Base-by-base conservation (phyloP, 2,113 vertebrate species). In the Ammodramus savannarum region DNA sequence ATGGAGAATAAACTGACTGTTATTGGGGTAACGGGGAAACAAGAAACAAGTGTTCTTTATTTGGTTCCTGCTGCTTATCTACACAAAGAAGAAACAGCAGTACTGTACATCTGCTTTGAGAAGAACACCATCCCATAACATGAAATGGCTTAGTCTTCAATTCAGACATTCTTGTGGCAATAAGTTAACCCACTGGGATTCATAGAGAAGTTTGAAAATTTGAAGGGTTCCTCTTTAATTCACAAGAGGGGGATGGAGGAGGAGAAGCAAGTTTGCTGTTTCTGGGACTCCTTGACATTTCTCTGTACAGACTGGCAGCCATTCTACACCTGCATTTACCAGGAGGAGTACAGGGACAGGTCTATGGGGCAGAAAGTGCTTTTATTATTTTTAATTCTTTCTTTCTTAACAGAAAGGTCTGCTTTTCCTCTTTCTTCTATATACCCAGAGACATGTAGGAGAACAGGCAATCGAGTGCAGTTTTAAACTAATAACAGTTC, bases 291-390 rank as follows among this genome's bases (percentile, higher is more conserved):
- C 54, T 57, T 68, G 68, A 76, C 59, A 25, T 63, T 79, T 17
- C 44, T 59, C 62, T 86, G 59, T 79, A 80, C 65, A 89, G 90
- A 86, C 78, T 91, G 94, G 93, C 87, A 96, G 93, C 84, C 92
- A 93, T 84, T 90, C 79, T 78, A 38, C 27, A 58, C 2, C 19
- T 72, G 29, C 27, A 43, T 68, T 76, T 81, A 59, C 19, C 34
- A 65, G 34, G 13, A 81, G 14, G 22, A 34, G 13, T 46, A 39
- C 11, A 34, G 44, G 23, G 36, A 87, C 38, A 7, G 38, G 19
- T 59, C 12, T 72, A 29, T 15, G 25, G 38, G 27, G 21, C 34
- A 22, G 16, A 63, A 82, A 71, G 25, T 34, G 39, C 22, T 68
- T 46, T 18, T 43, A 43, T 43, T 51, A 6, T 68, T 54, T 78